Percentiles rank a stretch among this genome's conserved stretches.
Evolutionary conservation across 1,140 invertebrate genomes (phyloP).

Genomic region (Triops cancriformis): DNA sequence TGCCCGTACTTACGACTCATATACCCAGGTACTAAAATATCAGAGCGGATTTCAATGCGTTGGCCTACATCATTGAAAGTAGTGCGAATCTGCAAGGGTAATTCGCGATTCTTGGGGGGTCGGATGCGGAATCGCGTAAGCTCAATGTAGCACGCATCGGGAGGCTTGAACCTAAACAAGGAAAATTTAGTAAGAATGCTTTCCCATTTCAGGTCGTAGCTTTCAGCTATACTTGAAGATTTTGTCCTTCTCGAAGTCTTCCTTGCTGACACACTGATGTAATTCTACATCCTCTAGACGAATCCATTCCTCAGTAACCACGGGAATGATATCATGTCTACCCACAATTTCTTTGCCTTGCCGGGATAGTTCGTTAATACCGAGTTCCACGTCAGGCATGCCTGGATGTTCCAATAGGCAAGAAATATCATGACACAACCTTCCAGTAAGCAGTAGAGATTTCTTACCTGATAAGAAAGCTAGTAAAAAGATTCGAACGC

Average conservation of each 20-base stretch:
- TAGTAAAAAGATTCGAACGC: conserved; percentile 89
- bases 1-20: conserved; percentile 87
- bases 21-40: conserved; percentile 93
- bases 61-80: conserved; percentile 75
- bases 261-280: conserved; percentile 83
- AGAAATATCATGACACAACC: neutral
- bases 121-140: conserved; percentile 91
- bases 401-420: conserved; percentile 53
- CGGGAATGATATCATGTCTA: conserved; percentile 96
- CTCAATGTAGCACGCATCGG: conserved; percentile 97
- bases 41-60: conserved; percentile 84
- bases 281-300: conserved; percentile 89
- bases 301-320: conserved; percentile 99
- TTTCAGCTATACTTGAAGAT: conserved; percentile 67
- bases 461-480: conserved; percentile 64
- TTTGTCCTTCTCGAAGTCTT: conserved; percentile 81
- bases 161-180: conserved; percentile 83
- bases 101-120: conserved; percentile 90
- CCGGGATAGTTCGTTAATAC: conserved; percentile 90
- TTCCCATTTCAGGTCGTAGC: neutral
- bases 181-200: conserved; percentile 8
- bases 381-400: conserved; percentile 92
- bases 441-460: neutral
- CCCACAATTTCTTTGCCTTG: conserved; percentile 98
- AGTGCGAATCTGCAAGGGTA: conserved; percentile 89